Conservation (phyloP, 2,888 invertebrate species). For the Aleiodes alternator region DNA sequence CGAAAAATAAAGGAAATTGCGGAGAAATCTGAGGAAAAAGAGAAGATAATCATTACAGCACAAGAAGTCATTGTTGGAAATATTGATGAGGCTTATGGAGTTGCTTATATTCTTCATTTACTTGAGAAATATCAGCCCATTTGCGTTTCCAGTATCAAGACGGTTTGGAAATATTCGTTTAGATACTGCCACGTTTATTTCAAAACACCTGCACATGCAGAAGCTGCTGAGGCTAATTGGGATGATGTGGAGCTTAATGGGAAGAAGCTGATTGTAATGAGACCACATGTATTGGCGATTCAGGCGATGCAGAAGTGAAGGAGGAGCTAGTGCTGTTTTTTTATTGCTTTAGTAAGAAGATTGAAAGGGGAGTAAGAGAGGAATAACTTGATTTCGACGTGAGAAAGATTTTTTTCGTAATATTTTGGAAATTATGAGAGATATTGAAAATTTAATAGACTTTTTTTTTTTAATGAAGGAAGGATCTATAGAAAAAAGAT, state of each 20-base stretch:
- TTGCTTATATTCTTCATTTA: conserved; percentile 64
- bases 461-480: too few relatives aligned
- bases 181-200: conserved; percentile 67
- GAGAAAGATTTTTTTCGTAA: too few relatives aligned
- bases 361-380: too few relatives aligned
- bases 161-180: conserved; percentile 47
- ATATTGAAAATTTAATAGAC: too few relatives aligned
- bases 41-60: conserved; percentile 50
- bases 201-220: conserved; percentile 54
- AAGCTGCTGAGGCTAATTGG: conserved; percentile 55
- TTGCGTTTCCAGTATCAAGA: conserved; percentile 57
- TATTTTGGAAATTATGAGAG: too few relatives aligned
- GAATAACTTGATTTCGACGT: too few relatives aligned
- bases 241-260: conserved; percentile 57
- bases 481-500: too few relatives aligned
- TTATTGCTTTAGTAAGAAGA: too few relatives aligned
- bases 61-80: conserved; percentile 67
- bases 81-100: conserved; percentile 55
- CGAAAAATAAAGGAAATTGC: too few relatives aligned
- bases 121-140: conserved; percentile 63
- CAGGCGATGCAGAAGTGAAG: too few relatives aligned
- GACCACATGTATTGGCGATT: conserved; percentile 54
- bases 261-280: conserved; percentile 61
- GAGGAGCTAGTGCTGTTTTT: too few relatives aligned
- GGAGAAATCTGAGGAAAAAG: background rate